Conservation (phyloP, 2,888 invertebrate species). For the Acleris sparsana region DNA sequence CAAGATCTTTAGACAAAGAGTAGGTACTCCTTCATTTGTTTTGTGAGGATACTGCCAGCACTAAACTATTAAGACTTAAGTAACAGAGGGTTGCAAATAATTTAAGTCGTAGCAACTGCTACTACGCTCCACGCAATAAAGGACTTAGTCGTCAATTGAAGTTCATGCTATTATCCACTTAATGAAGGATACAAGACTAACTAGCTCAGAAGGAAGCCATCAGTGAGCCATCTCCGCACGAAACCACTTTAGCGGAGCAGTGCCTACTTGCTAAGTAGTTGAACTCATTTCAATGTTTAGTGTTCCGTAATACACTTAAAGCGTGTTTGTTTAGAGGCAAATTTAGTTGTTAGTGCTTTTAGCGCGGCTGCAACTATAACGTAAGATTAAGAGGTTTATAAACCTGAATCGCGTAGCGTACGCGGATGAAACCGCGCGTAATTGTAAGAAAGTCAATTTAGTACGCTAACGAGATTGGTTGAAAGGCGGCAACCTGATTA, state of each 20-base stretch:
- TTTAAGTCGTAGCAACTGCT: conserved; percentile 45
- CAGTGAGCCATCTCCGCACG: conserved; percentile 58
- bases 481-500: conserved; percentile 71
- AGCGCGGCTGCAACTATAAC: conserved; percentile 59
- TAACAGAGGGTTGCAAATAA: conserved; percentile 45
- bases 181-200: conserved; percentile 69
- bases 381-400: conserved; percentile 63
- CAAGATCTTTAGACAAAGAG: neutral
- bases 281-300: conserved; percentile 64
- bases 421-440: conserved; percentile 58
- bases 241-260: conserved; percentile 64
- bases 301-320: conserved; percentile 64
- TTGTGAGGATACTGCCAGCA: neutral
- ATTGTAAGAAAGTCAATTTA: conserved; percentile 71
- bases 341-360: conserved; percentile 70
- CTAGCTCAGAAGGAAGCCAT: conserved; percentile 65
- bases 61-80: neutral
- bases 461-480: conserved; percentile 73
- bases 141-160: conserved; percentile 56
- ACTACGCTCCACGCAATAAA: conserved; percentile 39
- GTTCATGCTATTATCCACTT: conserved; percentile 60
- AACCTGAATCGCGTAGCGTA: conserved; percentile 59
- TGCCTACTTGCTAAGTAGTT: conserved; percentile 64
- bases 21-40: neutral
- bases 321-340: conserved; percentile 66